Conservation (phyloP, 2,113 vertebrate species). For the Mesembrinibis cayennensis region DNA sequence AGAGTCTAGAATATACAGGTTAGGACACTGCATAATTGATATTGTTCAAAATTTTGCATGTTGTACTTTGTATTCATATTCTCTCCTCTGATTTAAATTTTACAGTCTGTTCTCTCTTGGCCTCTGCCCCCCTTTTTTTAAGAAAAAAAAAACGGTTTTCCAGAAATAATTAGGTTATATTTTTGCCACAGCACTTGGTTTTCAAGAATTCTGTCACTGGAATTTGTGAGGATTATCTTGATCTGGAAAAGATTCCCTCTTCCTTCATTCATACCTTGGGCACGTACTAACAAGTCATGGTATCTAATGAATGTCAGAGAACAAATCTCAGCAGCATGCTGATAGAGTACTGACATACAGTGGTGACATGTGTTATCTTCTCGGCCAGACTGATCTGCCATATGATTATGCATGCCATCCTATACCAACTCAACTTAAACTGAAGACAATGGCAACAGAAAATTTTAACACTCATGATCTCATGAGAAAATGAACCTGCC, state of each 20-base stretch:
- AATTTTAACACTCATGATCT: neutral
- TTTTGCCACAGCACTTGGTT: neutral
- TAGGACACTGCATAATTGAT: neutral
- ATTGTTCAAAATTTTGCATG: neutral
- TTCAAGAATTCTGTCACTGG: neutral
- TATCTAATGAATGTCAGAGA: constrained; percentile 9
- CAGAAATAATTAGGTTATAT: neutral
- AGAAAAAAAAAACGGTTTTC: neutral
- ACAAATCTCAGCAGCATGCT: neutral
- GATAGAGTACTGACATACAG: neutral
- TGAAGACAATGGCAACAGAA: neutral
- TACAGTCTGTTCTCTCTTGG: neutral
- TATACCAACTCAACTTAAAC: neutral
- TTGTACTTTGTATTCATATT: neutral
- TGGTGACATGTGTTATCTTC: neutral
- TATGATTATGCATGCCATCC: neutral
- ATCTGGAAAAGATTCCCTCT: neutral
- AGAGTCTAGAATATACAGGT: neutral
- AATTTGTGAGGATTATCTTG: neutral
- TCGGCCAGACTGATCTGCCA: neutral
- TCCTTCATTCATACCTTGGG: neutral
- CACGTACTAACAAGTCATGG: constrained; percentile 31
- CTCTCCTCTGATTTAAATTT: neutral
- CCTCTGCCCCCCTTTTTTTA: neutral
- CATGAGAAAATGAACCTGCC: neutral